Conservation (phyloP, 2,888 invertebrate species). For the Microplitis manilae region DNA sequence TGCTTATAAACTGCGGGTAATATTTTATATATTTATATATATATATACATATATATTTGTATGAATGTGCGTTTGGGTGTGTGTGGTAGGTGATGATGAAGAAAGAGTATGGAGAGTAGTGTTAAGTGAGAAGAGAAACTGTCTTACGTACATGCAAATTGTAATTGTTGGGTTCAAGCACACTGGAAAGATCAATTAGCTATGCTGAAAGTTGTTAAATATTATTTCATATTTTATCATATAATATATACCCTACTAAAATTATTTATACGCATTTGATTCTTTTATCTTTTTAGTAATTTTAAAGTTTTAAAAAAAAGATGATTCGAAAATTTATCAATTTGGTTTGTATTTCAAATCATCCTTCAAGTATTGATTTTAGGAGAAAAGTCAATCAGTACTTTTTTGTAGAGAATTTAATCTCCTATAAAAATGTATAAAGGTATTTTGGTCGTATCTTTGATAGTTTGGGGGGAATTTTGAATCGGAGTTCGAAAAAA, state of each 20-base stretch:
- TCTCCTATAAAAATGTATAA: too few species aligned
- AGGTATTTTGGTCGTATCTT: too few species aligned
- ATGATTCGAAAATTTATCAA: neutral
- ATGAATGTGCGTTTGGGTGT: neutral
- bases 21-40: neutral
- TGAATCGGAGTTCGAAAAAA: too few species aligned
- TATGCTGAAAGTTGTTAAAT: constrained; percentile 30
- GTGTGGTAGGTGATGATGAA: constrained; percentile 5
- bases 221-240: neutral
- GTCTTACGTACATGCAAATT: constrained; percentile 59
- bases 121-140: constrained; percentile 32
- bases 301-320: neutral
- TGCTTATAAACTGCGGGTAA: neutral
- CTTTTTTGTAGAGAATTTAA: too few species aligned
- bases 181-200: constrained; percentile 64
- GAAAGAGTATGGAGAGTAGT: constrained; percentile 4
- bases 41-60: neutral
- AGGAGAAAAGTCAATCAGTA: too few species aligned
- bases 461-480: too few species aligned
- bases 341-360: too few species aligned
- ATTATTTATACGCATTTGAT: neutral
- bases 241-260: neutral
- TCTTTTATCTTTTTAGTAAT: neutral
- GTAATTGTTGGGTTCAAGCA: constrained; percentile 68
- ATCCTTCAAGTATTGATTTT: too few species aligned